phyloP scores from a whole-genome alignment of 1,140 invertebrate species.

The Pararge aegeria region DNA sequence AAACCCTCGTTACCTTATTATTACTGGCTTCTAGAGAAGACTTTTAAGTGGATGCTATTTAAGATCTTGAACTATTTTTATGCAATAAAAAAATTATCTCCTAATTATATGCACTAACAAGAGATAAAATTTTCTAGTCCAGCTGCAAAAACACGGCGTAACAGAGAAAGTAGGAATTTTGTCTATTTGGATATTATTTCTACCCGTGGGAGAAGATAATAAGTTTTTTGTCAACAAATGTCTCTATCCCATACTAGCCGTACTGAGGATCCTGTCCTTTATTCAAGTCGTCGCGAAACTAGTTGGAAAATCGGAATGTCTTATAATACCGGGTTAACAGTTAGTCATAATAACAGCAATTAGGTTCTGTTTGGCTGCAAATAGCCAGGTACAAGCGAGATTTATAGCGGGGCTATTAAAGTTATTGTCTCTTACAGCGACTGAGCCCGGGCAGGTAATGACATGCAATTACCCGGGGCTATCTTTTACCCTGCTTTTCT shows the following conservation, averaged over 20 bases:
- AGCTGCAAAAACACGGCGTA: no score
- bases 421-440: conserved; percentile 1
- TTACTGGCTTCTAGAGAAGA: not conserved
- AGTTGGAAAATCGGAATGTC: not conserved
- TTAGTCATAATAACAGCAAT: not conserved
- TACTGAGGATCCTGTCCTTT: not conserved
- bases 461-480: conserved; percentile 1
- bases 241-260: not conserved
- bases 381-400: not conserved
- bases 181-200: no score
- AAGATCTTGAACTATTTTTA: no score
- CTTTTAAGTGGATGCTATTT: no score
- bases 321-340: no score
- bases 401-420: not conserved
- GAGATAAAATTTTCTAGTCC: no score
- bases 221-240: no score
- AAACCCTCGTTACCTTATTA: conserved; percentile 1
- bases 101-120: no score
- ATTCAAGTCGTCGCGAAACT: no score
- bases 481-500: not conserved
- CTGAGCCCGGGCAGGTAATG: not conserved
- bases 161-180: no score
- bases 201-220: no score
- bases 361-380: not conserved
- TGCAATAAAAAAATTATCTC: no score